A percentile compares a stretch with the other conserved stretches of the same genome.
phyloP scores from a whole-genome alignment of 2,888 invertebrate genomes.

The Macropis europaea region DNA sequence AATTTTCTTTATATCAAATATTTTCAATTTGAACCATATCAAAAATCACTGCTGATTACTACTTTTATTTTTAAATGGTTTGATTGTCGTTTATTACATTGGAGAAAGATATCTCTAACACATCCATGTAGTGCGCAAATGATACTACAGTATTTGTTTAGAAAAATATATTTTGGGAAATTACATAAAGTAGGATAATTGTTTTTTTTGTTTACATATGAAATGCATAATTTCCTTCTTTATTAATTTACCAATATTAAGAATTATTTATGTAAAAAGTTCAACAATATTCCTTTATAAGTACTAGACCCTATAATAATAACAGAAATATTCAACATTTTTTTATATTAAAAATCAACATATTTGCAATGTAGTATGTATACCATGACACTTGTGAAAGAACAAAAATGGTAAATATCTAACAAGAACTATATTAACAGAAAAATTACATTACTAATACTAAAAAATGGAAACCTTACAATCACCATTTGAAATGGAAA shows the following conservation, averaged over 20 bases:
- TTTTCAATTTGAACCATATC: not conserved
- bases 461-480: slow-evolving; percentile 7
- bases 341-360: slow-evolving; percentile 36
- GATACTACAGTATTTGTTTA: slow-evolving; percentile 46
- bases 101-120: slow-evolving; percentile 10
- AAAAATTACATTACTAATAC: slow-evolving; percentile 24
- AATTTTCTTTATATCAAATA: not conserved
- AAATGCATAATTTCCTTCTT: slow-evolving; percentile 52
- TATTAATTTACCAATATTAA: slow-evolving; percentile 63
- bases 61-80: not conserved
- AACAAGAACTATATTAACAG: not conserved
- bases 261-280: slow-evolving; percentile 72
- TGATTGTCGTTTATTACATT: slow-evolving; percentile 28
- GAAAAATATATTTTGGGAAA: slow-evolving; percentile 54
- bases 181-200: slow-evolving; percentile 52
- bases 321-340: slow-evolving; percentile 48
- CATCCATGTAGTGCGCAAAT: slow-evolving; percentile 21
- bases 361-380: slow-evolving; percentile 25
- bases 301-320: slow-evolving; percentile 51
- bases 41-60: not conserved
- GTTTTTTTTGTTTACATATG: slow-evolving; percentile 45
- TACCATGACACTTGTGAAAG: slow-evolving; percentile 8
- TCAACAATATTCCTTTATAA: slow-evolving; percentile 69
- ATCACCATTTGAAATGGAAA: slow-evolving; percentile 9
- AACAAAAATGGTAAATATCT: not conserved